These are phyloP conservation scores for Candidula unifasciata DNA, from an alignment of 2,888 invertebrate species.

Conservation along the genomic window DNA sequence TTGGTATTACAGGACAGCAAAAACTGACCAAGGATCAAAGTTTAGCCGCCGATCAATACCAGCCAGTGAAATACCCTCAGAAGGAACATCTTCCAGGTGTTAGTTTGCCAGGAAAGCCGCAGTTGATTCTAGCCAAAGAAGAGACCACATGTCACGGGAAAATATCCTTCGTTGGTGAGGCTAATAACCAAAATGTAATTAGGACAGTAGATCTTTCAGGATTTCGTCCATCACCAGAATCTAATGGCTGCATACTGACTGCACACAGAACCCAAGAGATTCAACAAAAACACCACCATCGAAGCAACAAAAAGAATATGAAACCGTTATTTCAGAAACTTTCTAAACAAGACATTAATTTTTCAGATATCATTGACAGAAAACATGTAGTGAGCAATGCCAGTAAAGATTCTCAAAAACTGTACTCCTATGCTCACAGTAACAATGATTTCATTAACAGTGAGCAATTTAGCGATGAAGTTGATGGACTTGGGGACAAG, in stretches of 20 bases:
- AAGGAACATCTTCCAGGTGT: too few species aligned
- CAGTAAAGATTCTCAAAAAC: background rate
- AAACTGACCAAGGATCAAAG: background rate
- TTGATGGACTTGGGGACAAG: slow-evolving; percentile 39
- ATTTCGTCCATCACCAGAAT: background rate
- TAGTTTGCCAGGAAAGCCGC: too few species aligned
- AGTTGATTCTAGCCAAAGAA: too few species aligned
- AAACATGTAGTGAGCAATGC: too few species aligned
- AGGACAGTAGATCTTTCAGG: too few species aligned
- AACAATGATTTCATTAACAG: background rate
- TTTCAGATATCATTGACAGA: too few species aligned
- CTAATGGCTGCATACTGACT: background rate
- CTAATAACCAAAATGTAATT: too few species aligned
- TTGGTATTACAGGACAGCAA: background rate
- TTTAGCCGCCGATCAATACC: background rate
- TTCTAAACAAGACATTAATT: background rate
- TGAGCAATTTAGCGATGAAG: slow-evolving; percentile 18
- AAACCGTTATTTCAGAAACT: background rate
- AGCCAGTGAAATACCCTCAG: too few species aligned
- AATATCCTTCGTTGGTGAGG: too few species aligned
- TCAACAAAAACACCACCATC: background rate
- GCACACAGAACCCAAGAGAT: background rate
- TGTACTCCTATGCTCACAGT: background rate
- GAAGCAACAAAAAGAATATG: background rate
- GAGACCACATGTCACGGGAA: too few species aligned